Evolutionary conservation across 2,113 vertebrate genomes (phyloP).

Genomic region (Hypomesus transpacificus): DNA sequence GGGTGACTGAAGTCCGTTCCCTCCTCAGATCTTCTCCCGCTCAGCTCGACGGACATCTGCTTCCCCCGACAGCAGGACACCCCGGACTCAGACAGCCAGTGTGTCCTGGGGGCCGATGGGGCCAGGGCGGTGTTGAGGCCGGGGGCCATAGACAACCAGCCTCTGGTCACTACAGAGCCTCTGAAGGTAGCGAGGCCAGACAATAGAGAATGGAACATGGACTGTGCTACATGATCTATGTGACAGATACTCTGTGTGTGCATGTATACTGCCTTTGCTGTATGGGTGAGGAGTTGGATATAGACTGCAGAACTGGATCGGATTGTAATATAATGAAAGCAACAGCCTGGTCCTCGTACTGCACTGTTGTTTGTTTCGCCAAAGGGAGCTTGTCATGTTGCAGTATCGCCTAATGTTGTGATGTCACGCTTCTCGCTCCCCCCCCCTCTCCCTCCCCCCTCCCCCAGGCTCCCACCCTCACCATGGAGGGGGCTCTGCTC

Average conservation of each 20-base stretch:
- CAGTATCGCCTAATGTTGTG: not conserved
- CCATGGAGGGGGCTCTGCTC: slow-evolving; percentile 81
- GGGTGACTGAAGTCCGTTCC: no score
- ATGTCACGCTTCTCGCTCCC: not conserved
- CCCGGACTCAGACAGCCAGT: slow-evolving; percentile 82
- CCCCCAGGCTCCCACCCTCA: slow-evolving; percentile 78
- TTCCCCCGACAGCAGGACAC: slow-evolving; percentile 80
- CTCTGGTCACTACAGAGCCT: slow-evolving; percentile 80
- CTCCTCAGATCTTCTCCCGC: slow-evolving; percentile 66
- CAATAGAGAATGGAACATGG: no score
- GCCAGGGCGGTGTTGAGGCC: slow-evolving; percentile 80
- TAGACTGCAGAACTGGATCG: no score
- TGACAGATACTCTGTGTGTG: no score
- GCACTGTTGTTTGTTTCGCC: not conserved
- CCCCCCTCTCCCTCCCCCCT: not conserved
- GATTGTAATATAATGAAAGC: no score
- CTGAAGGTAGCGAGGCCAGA: slow-evolving; percentile 71
- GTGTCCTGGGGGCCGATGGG: slow-evolving; percentile 74
- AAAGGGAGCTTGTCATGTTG: not conserved
- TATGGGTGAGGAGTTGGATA: no score
- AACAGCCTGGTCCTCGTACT: no score
- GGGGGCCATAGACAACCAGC: slow-evolving; percentile 86
- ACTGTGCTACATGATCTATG: no score
- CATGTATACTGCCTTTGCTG: no score
- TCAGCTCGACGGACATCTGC: slow-evolving; percentile 73